Percentiles rank a stretch among this genome's conserved stretches.
phyloP scores from a whole-genome alignment of 2,113 vertebrate genomes.

The Tachycineta bicolor region DNA sequence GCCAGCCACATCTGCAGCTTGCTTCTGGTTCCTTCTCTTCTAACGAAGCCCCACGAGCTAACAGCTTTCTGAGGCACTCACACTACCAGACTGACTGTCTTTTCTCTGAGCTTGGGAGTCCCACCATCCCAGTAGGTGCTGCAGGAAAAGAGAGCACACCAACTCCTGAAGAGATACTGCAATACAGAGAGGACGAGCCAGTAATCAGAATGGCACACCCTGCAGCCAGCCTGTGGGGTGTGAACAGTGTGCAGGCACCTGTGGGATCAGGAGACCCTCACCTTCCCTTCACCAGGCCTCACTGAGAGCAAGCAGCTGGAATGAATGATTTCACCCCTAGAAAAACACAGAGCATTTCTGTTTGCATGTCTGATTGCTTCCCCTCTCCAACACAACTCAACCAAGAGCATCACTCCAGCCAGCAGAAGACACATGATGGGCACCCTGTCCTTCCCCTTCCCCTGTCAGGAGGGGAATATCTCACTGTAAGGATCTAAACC shows the following conservation, averaged over 20 bases:
- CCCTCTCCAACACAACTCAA: neutral
- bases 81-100: fast-evolving
- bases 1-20: neutral
- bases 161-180: neutral
- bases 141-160: neutral
- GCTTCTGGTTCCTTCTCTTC: neutral
- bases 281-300: neutral
- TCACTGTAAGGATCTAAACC: neutral
- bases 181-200: neutral
- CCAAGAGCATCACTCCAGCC: neutral
- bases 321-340: neutral
- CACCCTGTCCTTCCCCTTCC: neutral
- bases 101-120: neutral
- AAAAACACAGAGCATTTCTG: neutral
- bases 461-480: neutral
- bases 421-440: neutral
- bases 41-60: neutral
- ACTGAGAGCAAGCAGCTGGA: neutral
- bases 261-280: neutral
- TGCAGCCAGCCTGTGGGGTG: neutral
- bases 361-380: neutral
- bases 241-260: neutral
- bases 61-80: neutral
- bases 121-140: neutral
- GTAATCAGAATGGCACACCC: neutral